These are phyloP conservation scores for Elysia crispata DNA, from an alignment of 2,888 invertebrate genomes.

Conservation along the genomic window DNA sequence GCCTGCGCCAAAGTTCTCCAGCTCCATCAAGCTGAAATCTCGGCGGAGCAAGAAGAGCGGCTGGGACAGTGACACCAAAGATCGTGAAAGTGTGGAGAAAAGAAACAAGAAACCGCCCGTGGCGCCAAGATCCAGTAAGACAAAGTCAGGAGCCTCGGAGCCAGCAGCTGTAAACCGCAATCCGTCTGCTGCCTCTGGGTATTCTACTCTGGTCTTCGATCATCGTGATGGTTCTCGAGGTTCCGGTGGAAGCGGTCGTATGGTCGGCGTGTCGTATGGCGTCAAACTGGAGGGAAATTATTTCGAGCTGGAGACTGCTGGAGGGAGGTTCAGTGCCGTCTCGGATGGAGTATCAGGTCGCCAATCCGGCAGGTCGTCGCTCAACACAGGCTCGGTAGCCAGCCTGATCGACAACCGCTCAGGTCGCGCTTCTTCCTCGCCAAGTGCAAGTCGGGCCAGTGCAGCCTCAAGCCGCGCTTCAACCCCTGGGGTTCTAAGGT, in stretches of 20 bases:
- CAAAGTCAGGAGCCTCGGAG: no score
- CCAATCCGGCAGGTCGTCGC: conserved; percentile 16
- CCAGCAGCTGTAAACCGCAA: not conserved
- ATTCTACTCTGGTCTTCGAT: no score
- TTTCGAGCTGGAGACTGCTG: conserved; percentile 33
- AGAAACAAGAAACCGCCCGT: no score
- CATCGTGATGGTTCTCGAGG: no score
- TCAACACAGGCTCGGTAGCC: conserved; percentile 21
- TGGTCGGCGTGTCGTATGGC: no score
- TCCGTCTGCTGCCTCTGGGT: no score
- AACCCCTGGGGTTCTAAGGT: no score
- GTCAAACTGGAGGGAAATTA: conserved; percentile 1
- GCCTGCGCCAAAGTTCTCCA: conserved; percentile 37
- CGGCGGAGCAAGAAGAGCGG: not conserved
- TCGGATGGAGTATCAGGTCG: not conserved
- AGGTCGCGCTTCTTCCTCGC: not conserved
- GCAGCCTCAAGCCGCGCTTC: not conserved
- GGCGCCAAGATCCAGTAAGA: no score
- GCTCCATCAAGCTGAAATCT: conserved; percentile 21
- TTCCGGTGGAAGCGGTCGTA: no score
- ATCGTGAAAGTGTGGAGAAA: not conserved
- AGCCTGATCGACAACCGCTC: conserved; percentile 22
- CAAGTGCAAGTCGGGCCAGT: conserved; percentile 7
- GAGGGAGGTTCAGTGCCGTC: conserved; percentile 4
- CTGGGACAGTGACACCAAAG: not conserved